phyloP scores from a whole-genome alignment of 2,888 invertebrate genomes.

The Philhelius pedissequus region DNA sequence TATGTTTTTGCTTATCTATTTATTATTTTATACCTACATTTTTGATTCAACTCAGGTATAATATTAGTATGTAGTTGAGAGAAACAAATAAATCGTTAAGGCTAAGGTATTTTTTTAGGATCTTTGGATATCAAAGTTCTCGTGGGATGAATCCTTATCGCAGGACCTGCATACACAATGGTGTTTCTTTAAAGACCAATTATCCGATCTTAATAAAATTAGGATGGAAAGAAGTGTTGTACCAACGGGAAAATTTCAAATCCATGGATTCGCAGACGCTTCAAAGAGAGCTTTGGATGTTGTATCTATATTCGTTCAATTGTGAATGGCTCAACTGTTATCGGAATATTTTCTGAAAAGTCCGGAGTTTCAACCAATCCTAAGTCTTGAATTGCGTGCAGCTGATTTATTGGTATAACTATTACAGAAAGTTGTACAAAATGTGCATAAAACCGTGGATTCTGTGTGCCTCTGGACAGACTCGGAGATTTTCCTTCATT shows the following conservation, averaged over 20 bases:
- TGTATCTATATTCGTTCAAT: neutral
- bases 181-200: neutral
- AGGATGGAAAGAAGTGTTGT: neutral
- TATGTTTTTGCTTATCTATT: no score
- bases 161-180: conserved; percentile 6
- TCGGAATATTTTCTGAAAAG: no score
- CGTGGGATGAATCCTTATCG: conserved; percentile 41
- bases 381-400: neutral
- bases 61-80: no score
- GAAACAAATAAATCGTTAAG: no score
- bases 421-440: neutral
- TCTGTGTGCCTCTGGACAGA: no score
- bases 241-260: no score
- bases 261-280: conserved; percentile 8
- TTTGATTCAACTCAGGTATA: no score
- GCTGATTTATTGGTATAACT: neutral
- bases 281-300: neutral
- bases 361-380: neutral
- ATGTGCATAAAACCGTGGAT: no score
- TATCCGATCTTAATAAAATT: neutral
- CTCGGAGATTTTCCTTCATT: no score
- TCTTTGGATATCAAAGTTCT: conserved; percentile 28
- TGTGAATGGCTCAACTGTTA: no score
- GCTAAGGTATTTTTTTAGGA: no score
- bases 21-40: no score